Conservation (phyloP, 2,888 invertebrate species). For the Ophion slaviceki region DNA sequence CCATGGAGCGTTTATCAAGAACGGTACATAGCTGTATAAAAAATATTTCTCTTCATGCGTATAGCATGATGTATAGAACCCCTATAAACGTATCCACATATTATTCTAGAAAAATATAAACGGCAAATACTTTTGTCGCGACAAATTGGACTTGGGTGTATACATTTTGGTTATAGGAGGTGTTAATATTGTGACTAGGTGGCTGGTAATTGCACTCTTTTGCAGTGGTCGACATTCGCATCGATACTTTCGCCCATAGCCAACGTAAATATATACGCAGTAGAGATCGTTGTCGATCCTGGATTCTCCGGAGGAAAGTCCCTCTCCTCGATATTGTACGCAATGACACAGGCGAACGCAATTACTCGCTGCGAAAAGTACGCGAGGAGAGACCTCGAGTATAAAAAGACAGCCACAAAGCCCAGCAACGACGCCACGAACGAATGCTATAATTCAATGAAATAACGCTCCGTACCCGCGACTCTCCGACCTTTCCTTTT, state of each 20-base stretch:
- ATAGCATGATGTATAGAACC: too few species aligned
- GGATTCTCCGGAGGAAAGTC: conserved; percentile 36
- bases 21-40: too few species aligned
- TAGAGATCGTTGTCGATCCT: not conserved
- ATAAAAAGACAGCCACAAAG: conserved; percentile 57
- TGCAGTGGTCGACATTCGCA: conserved; percentile 5
- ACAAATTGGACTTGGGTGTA: too few species aligned
- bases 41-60: too few species aligned
- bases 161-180: too few species aligned
- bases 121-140: too few species aligned
- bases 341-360: conserved; percentile 61
- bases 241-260: not conserved
- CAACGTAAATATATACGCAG: not conserved
- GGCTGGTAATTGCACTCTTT: not conserved
- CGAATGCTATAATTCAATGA: conserved; percentile 52
- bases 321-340: conserved; percentile 19
- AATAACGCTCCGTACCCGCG: conserved; percentile 30
- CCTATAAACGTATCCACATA: too few species aligned
- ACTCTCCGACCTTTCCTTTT: conserved; percentile 21
- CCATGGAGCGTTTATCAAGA: too few species aligned
- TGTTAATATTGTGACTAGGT: too few species aligned
- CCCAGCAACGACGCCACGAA: conserved; percentile 32
- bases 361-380: conserved; percentile 59
- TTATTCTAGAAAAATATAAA: too few species aligned
- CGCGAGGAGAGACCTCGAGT: conserved; percentile 23